Conservation (phyloP, 2,888 invertebrate genomes). For the Meliscaeva auricollis region DNA sequence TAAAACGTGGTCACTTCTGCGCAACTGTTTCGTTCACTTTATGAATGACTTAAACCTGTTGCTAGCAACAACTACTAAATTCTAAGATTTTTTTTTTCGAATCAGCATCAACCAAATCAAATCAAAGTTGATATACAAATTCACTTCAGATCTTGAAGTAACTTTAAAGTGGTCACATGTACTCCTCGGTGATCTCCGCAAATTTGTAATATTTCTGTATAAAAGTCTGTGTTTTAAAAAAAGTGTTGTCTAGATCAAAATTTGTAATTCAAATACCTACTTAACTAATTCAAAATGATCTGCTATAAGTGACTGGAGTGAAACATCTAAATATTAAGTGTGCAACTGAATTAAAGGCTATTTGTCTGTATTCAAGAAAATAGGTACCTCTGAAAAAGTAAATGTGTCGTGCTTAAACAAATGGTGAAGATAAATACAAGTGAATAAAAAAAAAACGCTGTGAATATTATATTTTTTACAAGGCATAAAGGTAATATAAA, state of each 20-base stretch:
- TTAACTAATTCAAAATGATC: not conserved
- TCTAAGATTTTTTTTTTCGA: not conserved
- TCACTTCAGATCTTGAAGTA: constrained; percentile 15
- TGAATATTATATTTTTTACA: too few relatives aligned
- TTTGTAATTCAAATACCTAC: not conserved
- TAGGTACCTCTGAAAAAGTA: not conserved
- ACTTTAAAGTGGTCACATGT: constrained; percentile 18
- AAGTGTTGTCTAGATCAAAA: not conserved
- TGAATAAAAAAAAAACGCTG: too few relatives aligned
- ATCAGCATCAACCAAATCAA: constrained; percentile 11
- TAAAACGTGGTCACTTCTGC: not conserved
- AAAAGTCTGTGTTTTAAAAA: not conserved
- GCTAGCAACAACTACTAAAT: constrained; percentile 8
- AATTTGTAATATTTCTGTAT: not conserved
- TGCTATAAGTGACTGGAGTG: not conserved
- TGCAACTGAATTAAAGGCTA: constrained; percentile 3
- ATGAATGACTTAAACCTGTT: constrained; percentile 10
- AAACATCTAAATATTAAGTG: not conserved
- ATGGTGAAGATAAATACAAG: too few relatives aligned
- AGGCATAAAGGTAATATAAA: too few relatives aligned
- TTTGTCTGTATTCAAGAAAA: not conserved
- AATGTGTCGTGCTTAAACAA: too few relatives aligned
- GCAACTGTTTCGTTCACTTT: not conserved
- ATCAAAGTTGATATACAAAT: not conserved
- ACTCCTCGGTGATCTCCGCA: not conserved